These are phyloP conservation scores for Pseudobourletiella spinata DNA, from an alignment of 1,140 invertebrate genomes.

Conservation along the genomic window DNA sequence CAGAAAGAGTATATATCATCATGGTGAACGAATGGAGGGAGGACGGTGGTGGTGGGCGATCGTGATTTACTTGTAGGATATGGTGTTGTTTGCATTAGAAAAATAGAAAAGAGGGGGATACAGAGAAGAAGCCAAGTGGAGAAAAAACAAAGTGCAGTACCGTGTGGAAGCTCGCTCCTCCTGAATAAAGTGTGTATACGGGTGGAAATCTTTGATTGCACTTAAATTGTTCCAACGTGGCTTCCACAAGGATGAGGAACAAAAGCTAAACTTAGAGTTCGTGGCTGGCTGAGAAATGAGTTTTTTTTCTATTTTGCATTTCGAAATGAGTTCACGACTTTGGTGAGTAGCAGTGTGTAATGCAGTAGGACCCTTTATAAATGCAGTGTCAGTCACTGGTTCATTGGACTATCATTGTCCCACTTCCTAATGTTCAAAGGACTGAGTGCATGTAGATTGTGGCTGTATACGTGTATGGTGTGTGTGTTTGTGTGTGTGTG, in stretches of 20 bases:
- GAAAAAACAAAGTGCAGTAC: no score
- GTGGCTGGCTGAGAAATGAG: conserved; percentile 26
- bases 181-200: no score
- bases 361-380: no score
- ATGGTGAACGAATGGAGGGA: no score
- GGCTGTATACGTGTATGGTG: no score
- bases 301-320: conserved; percentile 9
- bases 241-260: background rate
- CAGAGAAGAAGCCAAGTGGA: background rate
- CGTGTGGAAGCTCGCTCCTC: background rate
- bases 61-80: conserved; percentile 31
- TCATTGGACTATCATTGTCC: no score
- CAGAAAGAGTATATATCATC: no score
- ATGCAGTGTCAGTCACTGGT: no score
- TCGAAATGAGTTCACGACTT: conserved; percentile 26
- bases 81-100: background rate
- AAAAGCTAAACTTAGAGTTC: conserved; percentile 20
- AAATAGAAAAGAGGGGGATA: background rate
- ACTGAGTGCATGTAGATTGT: no score
- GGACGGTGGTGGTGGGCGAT: conserved; percentile 17
- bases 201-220: conserved; percentile 14
- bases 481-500: no score
- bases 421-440: no score
- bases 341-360: no score
- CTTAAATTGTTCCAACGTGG: conserved; percentile 9